phyloP scores from a whole-genome alignment of 2,113 vertebrate species.

The Centropus bengalensis region DNA sequence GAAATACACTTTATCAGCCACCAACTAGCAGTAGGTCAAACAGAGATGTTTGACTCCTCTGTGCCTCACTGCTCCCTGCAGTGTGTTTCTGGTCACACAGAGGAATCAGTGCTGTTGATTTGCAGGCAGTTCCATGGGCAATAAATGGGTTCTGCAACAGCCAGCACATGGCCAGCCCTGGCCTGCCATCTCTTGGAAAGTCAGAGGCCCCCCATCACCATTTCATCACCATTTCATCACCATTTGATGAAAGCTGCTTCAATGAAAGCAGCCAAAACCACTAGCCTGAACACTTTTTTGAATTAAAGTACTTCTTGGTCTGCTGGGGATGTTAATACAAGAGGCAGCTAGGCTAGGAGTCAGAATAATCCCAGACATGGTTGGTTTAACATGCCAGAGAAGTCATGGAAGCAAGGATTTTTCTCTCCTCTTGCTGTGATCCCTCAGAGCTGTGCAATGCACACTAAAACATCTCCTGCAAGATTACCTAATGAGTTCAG shows the following conservation, averaged over 20 bases:
- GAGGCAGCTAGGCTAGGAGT: neutral
- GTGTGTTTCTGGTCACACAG: neutral
- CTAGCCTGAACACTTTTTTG: neutral
- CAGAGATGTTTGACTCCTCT: neutral
- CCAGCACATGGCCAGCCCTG: neutral
- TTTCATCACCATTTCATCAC: too few species aligned
- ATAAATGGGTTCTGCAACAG: neutral
- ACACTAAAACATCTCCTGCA: neutral
- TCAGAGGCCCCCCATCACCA: neutral
- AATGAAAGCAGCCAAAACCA: neutral
- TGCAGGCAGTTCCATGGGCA: neutral
- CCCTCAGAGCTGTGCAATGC: fast-evolving
- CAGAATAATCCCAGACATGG: conserved; percentile 9
- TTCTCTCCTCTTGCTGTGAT: neutral
- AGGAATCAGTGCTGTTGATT: neutral
- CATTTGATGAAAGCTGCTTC: neutral
- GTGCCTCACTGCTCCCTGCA: neutral
- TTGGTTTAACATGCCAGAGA: neutral
- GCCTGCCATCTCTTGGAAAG: neutral
- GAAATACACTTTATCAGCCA: neutral
- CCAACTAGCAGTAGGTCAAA: neutral
- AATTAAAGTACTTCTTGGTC: neutral
- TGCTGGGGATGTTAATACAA: neutral
- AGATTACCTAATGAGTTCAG: neutral
- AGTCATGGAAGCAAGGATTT: neutral